Percentiles rank a stretch among this genome's conserved stretches.
Conservation (phyloP, 2,797 vertebrate genomes). For the Sardinella longiceps region DNA sequence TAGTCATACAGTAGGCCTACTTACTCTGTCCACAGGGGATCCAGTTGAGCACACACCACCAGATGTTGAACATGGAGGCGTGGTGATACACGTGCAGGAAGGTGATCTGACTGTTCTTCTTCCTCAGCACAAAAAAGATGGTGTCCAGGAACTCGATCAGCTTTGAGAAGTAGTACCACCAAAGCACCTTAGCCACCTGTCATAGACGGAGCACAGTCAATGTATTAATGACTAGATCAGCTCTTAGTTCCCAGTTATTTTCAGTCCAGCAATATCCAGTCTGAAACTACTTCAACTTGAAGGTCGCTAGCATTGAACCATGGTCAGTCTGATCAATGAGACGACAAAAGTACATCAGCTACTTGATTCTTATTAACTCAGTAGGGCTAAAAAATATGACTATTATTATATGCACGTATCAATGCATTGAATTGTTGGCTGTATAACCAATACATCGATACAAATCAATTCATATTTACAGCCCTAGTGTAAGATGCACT, state of each 20-base stretch:
- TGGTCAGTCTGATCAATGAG: too few relatives aligned
- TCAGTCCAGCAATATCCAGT: not conserved
- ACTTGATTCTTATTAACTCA: not conserved
- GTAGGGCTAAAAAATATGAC: not conserved
- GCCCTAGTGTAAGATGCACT: not conserved
- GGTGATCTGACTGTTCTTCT: conserved; percentile 86
- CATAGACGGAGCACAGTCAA: too few relatives aligned
- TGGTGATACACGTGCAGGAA: conserved; percentile 90
- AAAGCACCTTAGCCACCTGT: conserved; percentile 85
- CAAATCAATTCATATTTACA: too few relatives aligned
- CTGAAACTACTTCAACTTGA: not conserved
- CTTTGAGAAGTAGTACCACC: conserved; percentile 93
- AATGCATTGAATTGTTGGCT: not conserved
- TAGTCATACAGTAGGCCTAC: conserved; percentile 61
- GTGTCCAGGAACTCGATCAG: conserved; percentile 87
- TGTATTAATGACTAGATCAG: too few relatives aligned
- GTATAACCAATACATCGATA: too few relatives aligned
- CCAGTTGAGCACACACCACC: conserved; percentile 91
- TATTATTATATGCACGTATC: not conserved
- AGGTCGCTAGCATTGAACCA: too few relatives aligned
- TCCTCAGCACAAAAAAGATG: conserved; percentile 85
- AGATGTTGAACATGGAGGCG: conserved; percentile 89
- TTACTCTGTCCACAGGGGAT: conserved; percentile 90
- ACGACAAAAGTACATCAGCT: too few relatives aligned
- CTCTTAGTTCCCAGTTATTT: too few relatives aligned